Evolutionary conservation across 2,888 invertebrate species (phyloP), one percentile per base, ranked within the genome.

Genomic region (Thymelicus lineola): DNA sequence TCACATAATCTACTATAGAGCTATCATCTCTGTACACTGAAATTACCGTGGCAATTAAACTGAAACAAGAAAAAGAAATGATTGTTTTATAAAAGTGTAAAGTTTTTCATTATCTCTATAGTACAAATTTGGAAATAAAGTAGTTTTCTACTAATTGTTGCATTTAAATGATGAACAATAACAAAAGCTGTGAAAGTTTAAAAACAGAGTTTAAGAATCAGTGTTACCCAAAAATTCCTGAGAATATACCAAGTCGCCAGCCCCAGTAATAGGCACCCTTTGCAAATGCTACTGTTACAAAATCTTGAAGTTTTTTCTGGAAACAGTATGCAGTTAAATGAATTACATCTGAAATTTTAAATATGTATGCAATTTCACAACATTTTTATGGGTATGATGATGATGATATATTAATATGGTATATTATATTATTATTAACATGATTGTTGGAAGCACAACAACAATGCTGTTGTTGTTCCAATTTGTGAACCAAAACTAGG

Each of bases 201-300:
- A 28, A 28, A 28, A 28, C 28, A 28, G 28, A 58, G 28, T 6
- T n/a, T 35, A 28, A 36, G 3, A 14, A 42, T 42, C 10, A 46
- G 17, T 38, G 46, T 62, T 80, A 97, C 97, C 95, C 94, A 86
- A 96, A 97, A 15, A 95, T 86, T 38, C 95, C 94, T 53, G 95
- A 94, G 79, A 97, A 97, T 0, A 95, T 80, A 7, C 94, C 94
- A 36, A 97, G 80, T 77, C 96, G 94, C 95, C 95, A 96, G 5
- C 96, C 96, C 95, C 96, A 96, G 76, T 91, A 94, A 15, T 94
- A 94, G 0, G 96, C 97, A n/a, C 97, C 97, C 87, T 94, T 96
- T 0, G 95, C 95, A 88, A 97, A 96, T 74, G 94, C 95, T 17
- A 95, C 61, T 0, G 95, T 96, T 0, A 97, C 95, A 82, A 93